phyloP scores from a whole-genome alignment of 2,888 invertebrate species.

The Erannis defoliaria region DNA sequence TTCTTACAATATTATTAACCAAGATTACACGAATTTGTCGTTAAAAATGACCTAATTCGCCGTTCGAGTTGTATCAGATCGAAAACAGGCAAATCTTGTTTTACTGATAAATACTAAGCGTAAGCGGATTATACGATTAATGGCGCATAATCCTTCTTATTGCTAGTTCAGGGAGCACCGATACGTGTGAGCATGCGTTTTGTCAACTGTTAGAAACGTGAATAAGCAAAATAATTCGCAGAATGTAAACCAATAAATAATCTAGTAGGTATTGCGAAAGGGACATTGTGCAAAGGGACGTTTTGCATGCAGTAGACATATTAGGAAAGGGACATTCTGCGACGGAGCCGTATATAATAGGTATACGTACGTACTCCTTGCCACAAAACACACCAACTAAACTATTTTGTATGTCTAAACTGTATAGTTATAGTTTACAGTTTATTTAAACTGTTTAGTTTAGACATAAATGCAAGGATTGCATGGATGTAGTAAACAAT shows the following conservation, averaged over 20 bases:
- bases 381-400: too few relatives aligned
- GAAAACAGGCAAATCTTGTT: not conserved
- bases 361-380: too few relatives aligned
- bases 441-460: too few relatives aligned
- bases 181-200: not conserved
- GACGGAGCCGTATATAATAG: too few relatives aligned
- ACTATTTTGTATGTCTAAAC: too few relatives aligned
- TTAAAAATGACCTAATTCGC: not conserved
- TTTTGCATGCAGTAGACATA: too few relatives aligned
- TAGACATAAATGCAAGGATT: too few relatives aligned
- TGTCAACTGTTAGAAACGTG: not conserved
- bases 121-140: conserved; percentile 4
- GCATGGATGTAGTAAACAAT: too few relatives aligned
- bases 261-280: too few relatives aligned
- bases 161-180: not conserved
- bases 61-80: not conserved
- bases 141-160: not conserved
- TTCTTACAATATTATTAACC: not conserved
- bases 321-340: too few relatives aligned
- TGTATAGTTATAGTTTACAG: too few relatives aligned
- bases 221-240: not conserved
- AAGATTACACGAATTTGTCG: not conserved
- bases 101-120: not conserved
- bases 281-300: too few relatives aligned
- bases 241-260: not conserved